Evolutionary conservation across 2,797 vertebrate species (phyloP).

Genomic region (Acrocephalus scirpaceus): DNA sequence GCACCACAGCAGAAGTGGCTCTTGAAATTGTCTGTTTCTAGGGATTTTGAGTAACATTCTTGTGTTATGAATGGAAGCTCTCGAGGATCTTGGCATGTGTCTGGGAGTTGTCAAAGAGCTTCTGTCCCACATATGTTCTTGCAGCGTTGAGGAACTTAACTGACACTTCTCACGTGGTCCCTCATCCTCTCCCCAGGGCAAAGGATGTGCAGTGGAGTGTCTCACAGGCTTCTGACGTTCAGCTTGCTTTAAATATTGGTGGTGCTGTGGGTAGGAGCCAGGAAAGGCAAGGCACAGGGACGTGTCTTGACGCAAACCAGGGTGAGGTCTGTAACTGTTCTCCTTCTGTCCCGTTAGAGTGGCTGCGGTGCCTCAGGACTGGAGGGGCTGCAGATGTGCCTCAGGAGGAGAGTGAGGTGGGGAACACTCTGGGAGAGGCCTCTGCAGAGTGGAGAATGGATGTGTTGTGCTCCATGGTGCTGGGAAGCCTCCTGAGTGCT

Average conservation of each 20-base stretch:
- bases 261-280: not conserved
- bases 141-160: not conserved
- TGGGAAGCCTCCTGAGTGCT: not conserved
- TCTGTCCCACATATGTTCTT: constrained; percentile 54
- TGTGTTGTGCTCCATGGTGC: not conserved
- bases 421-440: not conserved
- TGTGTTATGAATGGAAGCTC: constrained; percentile 43
- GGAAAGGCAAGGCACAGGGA: not conserved
- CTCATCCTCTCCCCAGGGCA: constrained; percentile 25
- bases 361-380: not conserved
- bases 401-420: not conserved
- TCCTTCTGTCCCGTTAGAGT: not conserved
- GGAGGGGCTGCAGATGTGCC: not conserved
- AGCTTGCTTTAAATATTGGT: not conserved
- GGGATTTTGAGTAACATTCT: constrained; percentile 37
- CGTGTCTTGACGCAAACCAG: fast-evolving
- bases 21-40: constrained; percentile 35
- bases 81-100: constrained; percentile 46
- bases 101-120: constrained; percentile 49
- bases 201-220: constrained; percentile 15
- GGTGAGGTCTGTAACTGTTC: not conserved
- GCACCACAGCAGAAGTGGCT: constrained; percentile 4
- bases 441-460: not conserved
- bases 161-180: not conserved
- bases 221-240: not conserved